Evolutionary conservation across 2,888 invertebrate genomes (phyloP).

Genomic region (Zhengitettix transpicula): DNA sequence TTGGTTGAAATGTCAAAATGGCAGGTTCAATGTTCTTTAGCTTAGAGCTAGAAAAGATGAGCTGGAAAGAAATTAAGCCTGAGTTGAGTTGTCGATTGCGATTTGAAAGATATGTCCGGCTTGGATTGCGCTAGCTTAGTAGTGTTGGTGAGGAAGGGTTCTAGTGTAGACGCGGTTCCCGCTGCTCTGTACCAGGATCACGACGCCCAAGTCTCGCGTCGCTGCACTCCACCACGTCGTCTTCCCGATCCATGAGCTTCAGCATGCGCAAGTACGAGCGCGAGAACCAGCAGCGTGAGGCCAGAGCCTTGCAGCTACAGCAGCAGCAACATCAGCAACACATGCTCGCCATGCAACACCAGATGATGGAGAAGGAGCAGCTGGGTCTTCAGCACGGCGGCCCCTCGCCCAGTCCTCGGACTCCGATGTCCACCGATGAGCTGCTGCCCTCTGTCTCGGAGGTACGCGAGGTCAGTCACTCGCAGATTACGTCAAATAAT

Average conservation of each 20-base stretch:
- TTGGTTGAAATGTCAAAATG: too few relatives aligned
- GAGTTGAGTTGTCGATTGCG: too few relatives aligned
- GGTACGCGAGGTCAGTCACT: constrained; percentile 13
- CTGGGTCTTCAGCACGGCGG: constrained; percentile 9
- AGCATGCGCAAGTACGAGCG: constrained; percentile 55
- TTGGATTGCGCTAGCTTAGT: too few relatives aligned
- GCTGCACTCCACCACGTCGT: constrained; percentile 68
- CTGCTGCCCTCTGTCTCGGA: constrained; percentile 65
- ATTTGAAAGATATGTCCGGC: too few relatives aligned
- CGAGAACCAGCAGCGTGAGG: constrained; percentile 64
- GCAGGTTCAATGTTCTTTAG: too few relatives aligned
- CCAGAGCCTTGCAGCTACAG: constrained; percentile 31
- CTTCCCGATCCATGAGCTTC: constrained; percentile 42
- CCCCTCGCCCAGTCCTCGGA: constrained; percentile 58
- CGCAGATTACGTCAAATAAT: background rate
- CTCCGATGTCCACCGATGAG: constrained; percentile 71
- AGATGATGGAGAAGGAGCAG: constrained; percentile 12
- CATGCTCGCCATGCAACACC: background rate
- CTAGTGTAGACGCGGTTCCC: too few relatives aligned
- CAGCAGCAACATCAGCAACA: constrained; percentile 1
- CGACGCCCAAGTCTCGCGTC: constrained; percentile 77
- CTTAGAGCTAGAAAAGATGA: too few relatives aligned
- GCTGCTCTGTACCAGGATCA: constrained; percentile 41
- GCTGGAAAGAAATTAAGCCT: too few relatives aligned
- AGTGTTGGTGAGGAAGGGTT: too few relatives aligned